Evolutionary conservation across 2,888 invertebrate species (phyloP).

Genomic region (Hydropsyche betteni): DNA sequence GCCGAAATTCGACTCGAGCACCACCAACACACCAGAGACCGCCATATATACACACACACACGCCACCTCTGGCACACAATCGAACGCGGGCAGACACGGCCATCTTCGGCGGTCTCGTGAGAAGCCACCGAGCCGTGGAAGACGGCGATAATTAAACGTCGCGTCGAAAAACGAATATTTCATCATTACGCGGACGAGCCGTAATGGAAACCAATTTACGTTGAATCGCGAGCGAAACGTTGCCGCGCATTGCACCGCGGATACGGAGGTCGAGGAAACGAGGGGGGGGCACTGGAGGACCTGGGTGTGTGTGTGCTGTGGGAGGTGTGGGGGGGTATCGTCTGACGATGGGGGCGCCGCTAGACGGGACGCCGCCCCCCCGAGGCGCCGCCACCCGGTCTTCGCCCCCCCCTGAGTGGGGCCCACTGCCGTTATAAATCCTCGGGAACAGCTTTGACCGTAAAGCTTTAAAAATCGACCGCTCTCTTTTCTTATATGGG

Average conservation of each 20-base stretch:
- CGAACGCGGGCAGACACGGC: too few relatives aligned
- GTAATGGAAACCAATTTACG: slow-evolving; percentile 39
- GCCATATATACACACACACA: too few relatives aligned
- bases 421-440: slow-evolving; percentile 34
- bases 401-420: not conserved
- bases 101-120: not conserved
- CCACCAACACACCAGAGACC: too few relatives aligned
- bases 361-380: slow-evolving; percentile 2
- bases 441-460: slow-evolving; percentile 33
- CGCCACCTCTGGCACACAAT: too few relatives aligned
- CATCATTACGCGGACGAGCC: slow-evolving; percentile 31
- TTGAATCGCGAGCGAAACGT: slow-evolving; percentile 28
- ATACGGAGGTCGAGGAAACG: too few relatives aligned
- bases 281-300: too few relatives aligned
- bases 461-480: slow-evolving; percentile 36
- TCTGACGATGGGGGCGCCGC: slow-evolving; percentile 1
- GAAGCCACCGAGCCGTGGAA: not conserved
- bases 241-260: slow-evolving; percentile 27
- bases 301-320: not conserved
- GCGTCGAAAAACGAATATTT: slow-evolving; percentile 14
- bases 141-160: slow-evolving; percentile 18
- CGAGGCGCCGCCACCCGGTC: not conserved
- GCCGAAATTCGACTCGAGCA: too few relatives aligned
- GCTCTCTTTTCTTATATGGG: not conserved
- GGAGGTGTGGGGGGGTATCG: slow-evolving; percentile 8